Evolutionary conservation across 2,797 vertebrate species (phyloP).

Genomic region (Sphenopsis melanotis): DNA sequence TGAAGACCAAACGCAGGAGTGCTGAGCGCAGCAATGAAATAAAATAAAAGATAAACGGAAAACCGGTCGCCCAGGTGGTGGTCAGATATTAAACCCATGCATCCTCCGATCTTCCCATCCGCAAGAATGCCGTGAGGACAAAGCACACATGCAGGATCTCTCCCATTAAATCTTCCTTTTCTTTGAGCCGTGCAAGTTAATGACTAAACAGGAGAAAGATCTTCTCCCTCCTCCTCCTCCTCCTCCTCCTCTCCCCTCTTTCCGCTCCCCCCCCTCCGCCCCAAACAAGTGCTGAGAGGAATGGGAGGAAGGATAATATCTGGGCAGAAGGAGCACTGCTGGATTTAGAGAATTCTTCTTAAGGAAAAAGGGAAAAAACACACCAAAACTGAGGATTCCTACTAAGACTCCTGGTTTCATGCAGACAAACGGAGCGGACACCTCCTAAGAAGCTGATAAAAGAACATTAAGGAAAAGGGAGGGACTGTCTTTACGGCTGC

Average conservation of each 20-base stretch:
- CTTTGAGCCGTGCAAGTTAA: conserved; percentile 42
- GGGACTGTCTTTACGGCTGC: conserved; percentile 51
- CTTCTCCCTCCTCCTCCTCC: conserved; percentile 45
- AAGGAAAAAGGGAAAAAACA: neutral
- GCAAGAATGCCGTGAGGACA: conserved; percentile 23
- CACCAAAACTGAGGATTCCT: conserved; percentile 19
- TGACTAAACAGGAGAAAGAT: conserved; percentile 40
- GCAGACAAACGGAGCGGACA: conserved; percentile 54
- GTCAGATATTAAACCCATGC: conserved; percentile 10
- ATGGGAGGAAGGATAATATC: neutral
- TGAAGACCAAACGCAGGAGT: conserved; percentile 36
- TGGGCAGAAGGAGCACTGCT: conserved; percentile 1
- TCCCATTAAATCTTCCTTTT: conserved; percentile 70
- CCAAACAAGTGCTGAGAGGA: conserved; percentile 24
- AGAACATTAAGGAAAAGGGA: conserved; percentile 62
- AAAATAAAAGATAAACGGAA: neutral
- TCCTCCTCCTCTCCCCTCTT: conserved; percentile 13
- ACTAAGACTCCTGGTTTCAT: conserved; percentile 18
- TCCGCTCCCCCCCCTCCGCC: neutral
- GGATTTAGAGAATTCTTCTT: conserved; percentile 19
- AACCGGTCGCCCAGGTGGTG: neutral
- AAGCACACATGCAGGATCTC: conserved; percentile 47
- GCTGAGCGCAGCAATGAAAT: neutral
- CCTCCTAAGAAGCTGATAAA: conserved; percentile 65
- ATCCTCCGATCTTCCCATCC: neutral